phyloP scores from a whole-genome alignment of 2,113 vertebrate species.

The Ptilorrhoa leucosticta region DNA sequence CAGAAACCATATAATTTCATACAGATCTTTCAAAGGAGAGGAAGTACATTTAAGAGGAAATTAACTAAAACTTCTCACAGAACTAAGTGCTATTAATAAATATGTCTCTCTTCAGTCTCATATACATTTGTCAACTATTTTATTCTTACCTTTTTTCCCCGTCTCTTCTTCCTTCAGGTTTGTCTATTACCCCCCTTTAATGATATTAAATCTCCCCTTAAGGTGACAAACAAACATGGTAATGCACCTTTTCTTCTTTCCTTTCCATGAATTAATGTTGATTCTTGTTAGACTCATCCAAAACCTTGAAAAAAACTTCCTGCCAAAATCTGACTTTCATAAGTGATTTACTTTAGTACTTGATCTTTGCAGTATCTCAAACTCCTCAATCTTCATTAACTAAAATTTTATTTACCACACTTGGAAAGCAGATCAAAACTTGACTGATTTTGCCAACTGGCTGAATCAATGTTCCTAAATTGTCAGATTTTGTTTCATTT shows the following conservation, averaged over 20 bases:
- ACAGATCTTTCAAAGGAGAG: neutral
- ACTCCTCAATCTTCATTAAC: neutral
- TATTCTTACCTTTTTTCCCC: neutral
- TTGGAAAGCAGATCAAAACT: neutral
- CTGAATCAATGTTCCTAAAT: neutral
- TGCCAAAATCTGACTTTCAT: neutral
- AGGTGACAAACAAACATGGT: neutral
- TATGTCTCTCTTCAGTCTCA: neutral
- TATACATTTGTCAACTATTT: neutral
- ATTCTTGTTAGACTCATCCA: neutral
- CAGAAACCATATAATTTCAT: neutral
- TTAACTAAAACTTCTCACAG: neutral
- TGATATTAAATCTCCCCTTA: neutral
- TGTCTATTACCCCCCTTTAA: neutral
- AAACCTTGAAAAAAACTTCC: neutral
- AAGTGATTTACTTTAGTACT: neutral
- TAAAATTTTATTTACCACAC: neutral
- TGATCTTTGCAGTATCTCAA: neutral
- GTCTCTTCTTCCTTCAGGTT: neutral
- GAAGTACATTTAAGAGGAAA: neutral
- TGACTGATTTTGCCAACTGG: neutral
- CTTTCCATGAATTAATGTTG: neutral
- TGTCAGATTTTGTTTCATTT: neutral
- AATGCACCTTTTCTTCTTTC: neutral
- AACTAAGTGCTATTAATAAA: neutral